Evolutionary conservation across 2,888 invertebrate species (phyloP), one percentile per base, ranked within the genome.

Genomic region (Ceriagrion tenellum): DNA sequence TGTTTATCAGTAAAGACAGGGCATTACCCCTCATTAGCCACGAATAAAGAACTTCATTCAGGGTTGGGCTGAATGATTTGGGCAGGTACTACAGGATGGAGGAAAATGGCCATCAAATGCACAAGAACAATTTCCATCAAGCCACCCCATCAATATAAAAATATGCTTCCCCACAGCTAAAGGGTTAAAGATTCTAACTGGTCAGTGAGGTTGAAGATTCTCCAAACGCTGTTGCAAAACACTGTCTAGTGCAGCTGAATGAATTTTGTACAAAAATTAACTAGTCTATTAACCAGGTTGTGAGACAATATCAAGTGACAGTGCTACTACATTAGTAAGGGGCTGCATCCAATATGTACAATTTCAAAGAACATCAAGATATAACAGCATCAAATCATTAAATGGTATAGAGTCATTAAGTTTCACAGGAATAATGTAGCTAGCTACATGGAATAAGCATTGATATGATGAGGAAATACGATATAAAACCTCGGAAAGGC

Each of bases 321-420:
- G 81, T 81, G 81, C 81, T 81, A 81, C 81, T 35, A 81, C 35
- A 81, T 81, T 81, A 81, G 81, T 16, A 81, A 81, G 81, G 81
- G 81, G 30, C 81, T 81, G 81, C 81, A 81, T 81, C 81, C 81
- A 81, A 35, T 81, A 81, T 81, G 35, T 81, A 81, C 81, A 81
- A 35, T 81, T 16, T 81, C 81, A 81, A 81, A 8, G 16, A 81
- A 81, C 81, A 81, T 81, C 81, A 81, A 81, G 81, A 81, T 81
- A 16, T 69, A 10, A 69, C 69, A 69, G 23, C 2, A 69, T 26
- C 69, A 69, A 69, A 23, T 69, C 23, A 35, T 81, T 26, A 26
- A 81, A 81, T 35, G 35, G 13, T 81, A 81, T 35, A 35, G 16
- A 16, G 16, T 81, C 35, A 69, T 69, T 1, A 81, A 81, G 81